Conservation (phyloP, 2,113 vertebrate species). For the Tenrec ecaudatus region DNA sequence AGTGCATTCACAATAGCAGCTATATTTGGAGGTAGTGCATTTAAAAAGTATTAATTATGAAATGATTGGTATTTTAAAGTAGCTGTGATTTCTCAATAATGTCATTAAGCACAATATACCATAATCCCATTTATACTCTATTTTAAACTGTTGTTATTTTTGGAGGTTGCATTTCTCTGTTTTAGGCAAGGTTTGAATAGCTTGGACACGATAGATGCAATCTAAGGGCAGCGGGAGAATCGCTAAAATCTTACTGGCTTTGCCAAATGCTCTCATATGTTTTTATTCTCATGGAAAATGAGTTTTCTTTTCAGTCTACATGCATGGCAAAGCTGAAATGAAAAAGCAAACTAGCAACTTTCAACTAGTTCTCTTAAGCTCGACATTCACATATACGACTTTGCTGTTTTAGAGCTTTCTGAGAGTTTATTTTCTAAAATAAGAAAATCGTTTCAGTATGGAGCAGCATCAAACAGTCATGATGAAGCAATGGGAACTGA, state of each 20-base stretch:
- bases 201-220: constrained; percentile 56
- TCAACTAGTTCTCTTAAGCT: constrained; percentile 58
- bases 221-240: constrained; percentile 45
- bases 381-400: constrained; percentile 50
- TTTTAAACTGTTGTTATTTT: constrained; percentile 47
- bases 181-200: constrained; percentile 38
- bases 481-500: not conserved
- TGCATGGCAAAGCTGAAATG: constrained; percentile 66
- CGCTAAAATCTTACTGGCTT: constrained; percentile 71
- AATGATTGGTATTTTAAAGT: constrained; percentile 41
- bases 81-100: constrained; percentile 55
- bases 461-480: not conserved
- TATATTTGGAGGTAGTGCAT: constrained; percentile 2
- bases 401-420: constrained; percentile 50
- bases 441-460: constrained; percentile 30
- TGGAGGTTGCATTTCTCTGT: not conserved
- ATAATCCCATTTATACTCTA: constrained; percentile 26
- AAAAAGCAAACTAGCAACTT: constrained; percentile 68
- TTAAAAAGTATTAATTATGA: constrained; percentile 55
- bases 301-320: constrained; percentile 76
- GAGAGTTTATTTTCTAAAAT: constrained; percentile 43
- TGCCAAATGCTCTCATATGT: constrained; percentile 78
- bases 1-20: constrained; percentile 49
- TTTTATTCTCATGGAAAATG: constrained; percentile 79
- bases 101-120: constrained; percentile 30